Evolutionary conservation across 2,797 vertebrate species (phyloP).

Genomic region (Diplodus sargus): DNA sequence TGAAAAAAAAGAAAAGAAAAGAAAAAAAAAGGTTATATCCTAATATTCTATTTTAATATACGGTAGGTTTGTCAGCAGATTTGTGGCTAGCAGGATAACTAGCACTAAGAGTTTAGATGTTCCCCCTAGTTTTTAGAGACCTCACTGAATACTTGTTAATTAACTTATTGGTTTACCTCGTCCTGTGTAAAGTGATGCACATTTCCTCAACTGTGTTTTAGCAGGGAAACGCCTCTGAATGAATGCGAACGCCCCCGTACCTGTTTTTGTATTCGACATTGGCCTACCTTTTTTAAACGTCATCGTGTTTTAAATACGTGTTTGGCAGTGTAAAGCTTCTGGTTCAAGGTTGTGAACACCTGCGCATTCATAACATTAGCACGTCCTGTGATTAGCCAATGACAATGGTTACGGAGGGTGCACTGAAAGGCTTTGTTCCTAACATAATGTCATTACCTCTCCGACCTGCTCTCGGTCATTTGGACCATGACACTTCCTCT

Average conservation of each 20-base stretch:
- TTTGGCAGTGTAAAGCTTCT: conserved; percentile 15
- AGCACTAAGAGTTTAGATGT: conserved; percentile 28
- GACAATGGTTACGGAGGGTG: conserved; percentile 39
- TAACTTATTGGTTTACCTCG: conserved; percentile 28
- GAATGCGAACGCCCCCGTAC: conserved; percentile 24
- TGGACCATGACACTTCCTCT: conserved; percentile 60
- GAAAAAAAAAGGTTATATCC: conserved; percentile 17
- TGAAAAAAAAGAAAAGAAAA: conserved; percentile 9
- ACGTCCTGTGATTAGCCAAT: conserved; percentile 27
- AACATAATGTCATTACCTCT: conserved; percentile 54
- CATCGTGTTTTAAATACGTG: conserved; percentile 41
- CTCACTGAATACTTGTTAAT: conserved; percentile 44
- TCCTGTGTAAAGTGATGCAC: conserved; percentile 34
- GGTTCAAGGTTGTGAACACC: conserved; percentile 10
- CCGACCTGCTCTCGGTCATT: conserved; percentile 53
- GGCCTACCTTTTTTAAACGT: conserved; percentile 9
- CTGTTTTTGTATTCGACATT: conserved; percentile 35
- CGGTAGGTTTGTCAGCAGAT: conserved; percentile 22
- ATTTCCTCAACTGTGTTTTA: conserved; percentile 59
- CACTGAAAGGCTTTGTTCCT: conserved; percentile 50
- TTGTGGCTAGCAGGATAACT: conserved; percentile 43
- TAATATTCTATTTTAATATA: conserved; percentile 62
- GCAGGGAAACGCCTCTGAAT: conserved; percentile 40
- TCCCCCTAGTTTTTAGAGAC: conserved; percentile 53
- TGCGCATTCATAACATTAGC: conserved; percentile 14